Evolutionary conservation across 2,888 invertebrate species (phyloP), one percentile per base, ranked within the genome.

Genomic region (Amaurobius ferox): DNA sequence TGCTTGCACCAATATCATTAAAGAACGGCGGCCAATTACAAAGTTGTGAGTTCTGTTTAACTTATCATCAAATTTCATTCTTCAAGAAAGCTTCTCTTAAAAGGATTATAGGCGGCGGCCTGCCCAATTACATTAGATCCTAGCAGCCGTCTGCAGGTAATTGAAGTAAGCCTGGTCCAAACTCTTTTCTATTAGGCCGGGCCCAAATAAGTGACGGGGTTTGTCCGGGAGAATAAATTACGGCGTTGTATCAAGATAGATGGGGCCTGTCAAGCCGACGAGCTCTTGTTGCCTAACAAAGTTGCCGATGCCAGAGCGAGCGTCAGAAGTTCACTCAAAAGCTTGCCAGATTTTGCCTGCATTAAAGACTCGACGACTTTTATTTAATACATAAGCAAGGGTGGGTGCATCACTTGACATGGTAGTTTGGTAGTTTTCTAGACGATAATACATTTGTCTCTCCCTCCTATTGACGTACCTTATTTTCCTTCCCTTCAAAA

Each of bases 51-150:
- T 81, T 81, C 81, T 81, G 68, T 74, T 81, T 81, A 81, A 74
- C 81, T 76, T 81, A 85, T 85, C 77, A 85, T 85, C 83, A 77
- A 85, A 85, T 85, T 85, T 83, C 76, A 77, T 85, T 85, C 83
- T 85, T 85, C 72, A 77, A 66, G 77, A 29, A 39, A 55, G 66
- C 28, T 29, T 48, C 55, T 66, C 72, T 66, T 85, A 71, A 85
- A 85, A 85, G 71, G 83, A 71, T 71, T 85, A 71, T 19, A 39
- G 39, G 66, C 62, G 71, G 71, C 83, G 72, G 44, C 72, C 55
- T 67, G 77, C 83, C 72, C 77, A 77, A 85, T 85, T 85, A 72
- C 77, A 85, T 85, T 85, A 85, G 67, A 85, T 85, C 71, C 77
- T 83, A 71, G 71, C 70, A 68, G 73, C 66, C 29, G 71, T 66